Percentiles rank a stretch among this genome's conserved stretches.
phyloP scores from a whole-genome alignment of 2,797 vertebrate genomes.

The Choloepus didactylus region DNA sequence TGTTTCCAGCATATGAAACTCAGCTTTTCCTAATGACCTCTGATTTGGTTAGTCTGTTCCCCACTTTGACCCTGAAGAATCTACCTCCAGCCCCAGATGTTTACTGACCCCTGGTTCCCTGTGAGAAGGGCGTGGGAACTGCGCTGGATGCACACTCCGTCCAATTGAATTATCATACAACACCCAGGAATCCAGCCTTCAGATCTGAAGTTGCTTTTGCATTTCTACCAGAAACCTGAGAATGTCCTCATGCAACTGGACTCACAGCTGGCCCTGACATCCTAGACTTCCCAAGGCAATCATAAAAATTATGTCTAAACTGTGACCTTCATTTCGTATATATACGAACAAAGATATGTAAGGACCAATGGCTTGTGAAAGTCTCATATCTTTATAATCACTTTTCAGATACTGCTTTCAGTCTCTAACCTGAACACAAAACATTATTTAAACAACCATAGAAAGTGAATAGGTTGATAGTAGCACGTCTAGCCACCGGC shows the following conservation, averaged over 20 bases:
- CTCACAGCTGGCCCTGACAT: not conserved
- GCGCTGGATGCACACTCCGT: not conserved
- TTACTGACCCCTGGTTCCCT: not conserved
- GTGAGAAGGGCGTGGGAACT: not conserved
- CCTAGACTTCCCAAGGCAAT: slow-evolving; percentile 19
- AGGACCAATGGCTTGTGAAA: not conserved
- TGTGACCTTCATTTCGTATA: slow-evolving; percentile 1
- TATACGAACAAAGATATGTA: not conserved
- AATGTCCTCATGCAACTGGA: not conserved
- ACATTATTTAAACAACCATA: not conserved
- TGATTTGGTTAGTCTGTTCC: not conserved
- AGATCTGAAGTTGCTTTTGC: not conserved
- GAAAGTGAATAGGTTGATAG: not conserved
- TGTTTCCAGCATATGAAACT: not conserved
- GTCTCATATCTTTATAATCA: slow-evolving; percentile 47
- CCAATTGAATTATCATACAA: not conserved
- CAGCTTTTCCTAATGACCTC: not conserved
- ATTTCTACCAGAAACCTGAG: slow-evolving; percentile 31
- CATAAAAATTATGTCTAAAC: slow-evolving; percentile 19
- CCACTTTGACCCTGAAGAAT: not conserved
- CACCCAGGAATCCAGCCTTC: not conserved
- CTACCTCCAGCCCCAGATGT: not conserved
- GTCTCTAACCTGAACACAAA: slow-evolving; percentile 18
- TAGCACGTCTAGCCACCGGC: not conserved
- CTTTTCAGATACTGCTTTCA: slow-evolving; percentile 35